Conservation (phyloP, 2,888 invertebrate species). For the Eupithecia insigniata region DNA sequence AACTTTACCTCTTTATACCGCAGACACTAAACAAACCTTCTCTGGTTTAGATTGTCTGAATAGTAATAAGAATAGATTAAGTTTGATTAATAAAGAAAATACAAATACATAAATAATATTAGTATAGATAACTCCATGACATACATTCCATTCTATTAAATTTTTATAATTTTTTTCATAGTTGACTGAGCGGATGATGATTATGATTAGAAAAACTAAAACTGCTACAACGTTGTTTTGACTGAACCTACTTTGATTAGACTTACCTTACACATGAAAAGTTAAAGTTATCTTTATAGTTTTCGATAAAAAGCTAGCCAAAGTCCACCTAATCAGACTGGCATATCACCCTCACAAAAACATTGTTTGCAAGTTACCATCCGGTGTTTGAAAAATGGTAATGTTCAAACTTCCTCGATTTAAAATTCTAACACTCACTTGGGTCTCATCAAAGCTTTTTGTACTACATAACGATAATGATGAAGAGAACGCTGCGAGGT, state of each 20-base stretch:
- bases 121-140: no score
- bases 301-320: not conserved
- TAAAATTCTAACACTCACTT: constrained; percentile 54
- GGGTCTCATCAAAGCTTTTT: constrained; percentile 39
- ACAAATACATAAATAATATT: no score
- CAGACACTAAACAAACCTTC: no score
- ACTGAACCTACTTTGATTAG: not conserved
- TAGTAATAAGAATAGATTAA: no score
- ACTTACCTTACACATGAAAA: no score
- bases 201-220: no score
- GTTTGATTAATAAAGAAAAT: no score
- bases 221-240: no score
- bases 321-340: not conserved
- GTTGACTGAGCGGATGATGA: not conserved
- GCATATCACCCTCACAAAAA: constrained; percentile 4
- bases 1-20: no score
- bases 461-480: constrained; percentile 19
- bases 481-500: constrained; percentile 5
- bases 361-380: constrained; percentile 43
- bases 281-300: not conserved
- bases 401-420: constrained; percentile 61
- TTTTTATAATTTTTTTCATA: no score
- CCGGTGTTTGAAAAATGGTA: constrained; percentile 63
- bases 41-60: no score
- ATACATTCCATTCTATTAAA: no score